These are phyloP conservation scores for Lutjanus argentimaculatus DNA, from an alignment of 2,797 vertebrate species.

Conservation along the genomic window DNA sequence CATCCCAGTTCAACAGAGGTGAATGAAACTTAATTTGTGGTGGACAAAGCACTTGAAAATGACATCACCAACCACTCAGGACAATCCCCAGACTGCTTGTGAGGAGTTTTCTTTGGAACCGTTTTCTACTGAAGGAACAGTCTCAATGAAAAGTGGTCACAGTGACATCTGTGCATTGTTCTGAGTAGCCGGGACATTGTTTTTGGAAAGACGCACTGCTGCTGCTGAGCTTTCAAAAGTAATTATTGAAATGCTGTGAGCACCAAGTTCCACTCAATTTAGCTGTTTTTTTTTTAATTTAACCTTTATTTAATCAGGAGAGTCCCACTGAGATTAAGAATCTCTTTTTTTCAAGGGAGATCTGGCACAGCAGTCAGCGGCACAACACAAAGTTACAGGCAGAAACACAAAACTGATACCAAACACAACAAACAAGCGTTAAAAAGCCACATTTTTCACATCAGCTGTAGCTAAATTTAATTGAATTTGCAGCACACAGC, in stretches of 20 bases:
- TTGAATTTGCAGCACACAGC: no score
- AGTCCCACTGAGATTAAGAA: no score
- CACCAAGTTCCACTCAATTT: not conserved
- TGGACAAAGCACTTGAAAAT: not conserved
- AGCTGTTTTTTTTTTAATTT: no score
- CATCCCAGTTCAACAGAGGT: not conserved
- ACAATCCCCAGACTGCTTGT: not conserved
- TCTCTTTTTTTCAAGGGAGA: no score
- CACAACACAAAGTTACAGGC: no score
- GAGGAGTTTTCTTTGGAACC: conserved; percentile 15
- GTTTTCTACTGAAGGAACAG: not conserved
- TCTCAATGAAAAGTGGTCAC: not conserved
- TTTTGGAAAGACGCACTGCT: not conserved
- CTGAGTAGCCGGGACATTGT: not conserved
- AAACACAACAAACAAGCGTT: no score
- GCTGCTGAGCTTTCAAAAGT: not conserved
- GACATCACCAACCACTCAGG: not conserved
- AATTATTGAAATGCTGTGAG: not conserved
- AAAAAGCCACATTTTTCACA: no score
- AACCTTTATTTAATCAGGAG: no score
- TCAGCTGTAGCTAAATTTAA: no score
- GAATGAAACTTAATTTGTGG: not conserved
- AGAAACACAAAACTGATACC: no score
- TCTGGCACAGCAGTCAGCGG: no score
- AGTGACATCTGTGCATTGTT: not conserved